These are phyloP conservation scores for Cryptomyrus ogoouensis DNA, from an alignment of 2,113 vertebrate species.

Conservation along the genomic window DNA sequence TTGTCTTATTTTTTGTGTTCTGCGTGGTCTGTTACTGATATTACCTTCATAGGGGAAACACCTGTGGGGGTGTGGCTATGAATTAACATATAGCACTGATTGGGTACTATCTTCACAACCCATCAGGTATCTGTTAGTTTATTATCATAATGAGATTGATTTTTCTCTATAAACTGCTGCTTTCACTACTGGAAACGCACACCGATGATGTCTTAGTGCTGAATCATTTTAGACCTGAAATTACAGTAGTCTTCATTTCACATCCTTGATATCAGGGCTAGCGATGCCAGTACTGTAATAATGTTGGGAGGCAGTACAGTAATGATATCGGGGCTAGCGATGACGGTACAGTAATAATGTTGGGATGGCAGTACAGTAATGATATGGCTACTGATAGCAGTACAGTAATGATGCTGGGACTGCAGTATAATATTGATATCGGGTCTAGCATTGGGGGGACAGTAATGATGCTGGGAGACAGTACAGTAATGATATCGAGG, in stretches of 20 bases:
- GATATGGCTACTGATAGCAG: background rate
- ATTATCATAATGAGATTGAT: background rate
- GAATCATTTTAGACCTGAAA: background rate
- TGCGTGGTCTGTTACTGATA: background rate
- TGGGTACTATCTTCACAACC: background rate
- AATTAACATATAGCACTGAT: background rate
- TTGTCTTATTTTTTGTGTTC: background rate
- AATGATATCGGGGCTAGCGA: background rate
- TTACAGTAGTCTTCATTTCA: background rate
- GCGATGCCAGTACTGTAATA: background rate
- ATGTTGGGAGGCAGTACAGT: background rate
- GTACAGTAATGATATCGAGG: background rate
- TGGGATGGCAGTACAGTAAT: background rate
- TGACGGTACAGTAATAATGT: background rate
- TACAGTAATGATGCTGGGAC: background rate
- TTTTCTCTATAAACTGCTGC: background rate
- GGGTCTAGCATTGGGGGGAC: too few relatives aligned
- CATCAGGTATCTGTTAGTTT: background rate
- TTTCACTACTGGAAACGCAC: background rate
- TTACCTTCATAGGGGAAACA: background rate
- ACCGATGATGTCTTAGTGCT: background rate
- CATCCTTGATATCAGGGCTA: background rate
- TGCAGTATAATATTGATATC: too few relatives aligned
- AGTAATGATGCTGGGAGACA: too few relatives aligned
- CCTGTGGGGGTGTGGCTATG: background rate